phyloP scores from a whole-genome alignment of 1,140 invertebrate species.

The Yoshiicerus persimilis region DNA sequence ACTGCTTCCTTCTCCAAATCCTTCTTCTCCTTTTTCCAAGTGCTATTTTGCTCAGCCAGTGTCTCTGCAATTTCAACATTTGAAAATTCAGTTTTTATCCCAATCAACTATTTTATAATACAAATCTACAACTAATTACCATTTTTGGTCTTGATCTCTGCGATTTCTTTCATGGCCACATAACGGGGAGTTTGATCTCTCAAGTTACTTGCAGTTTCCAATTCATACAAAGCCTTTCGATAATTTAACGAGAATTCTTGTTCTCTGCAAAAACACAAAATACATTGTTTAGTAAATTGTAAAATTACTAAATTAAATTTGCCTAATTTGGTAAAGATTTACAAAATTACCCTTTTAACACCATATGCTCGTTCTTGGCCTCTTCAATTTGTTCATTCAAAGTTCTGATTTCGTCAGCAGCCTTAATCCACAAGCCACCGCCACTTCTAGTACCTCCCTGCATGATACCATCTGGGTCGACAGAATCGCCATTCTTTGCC shows the following conservation, averaged over 20 bases:
- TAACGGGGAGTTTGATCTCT: neutral
- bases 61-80: neutral
- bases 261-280: neutral
- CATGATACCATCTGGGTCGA: conserved; percentile 84
- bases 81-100: neutral
- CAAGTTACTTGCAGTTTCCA: neutral
- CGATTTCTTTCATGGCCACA: neutral
- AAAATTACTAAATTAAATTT: neutral
- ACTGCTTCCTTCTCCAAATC: conserved; percentile 8
- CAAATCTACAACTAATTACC: neutral
- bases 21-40: neutral
- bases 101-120: too few relatives aligned
- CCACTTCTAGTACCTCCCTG: conserved; percentile 62
- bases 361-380: neutral
- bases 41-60: neutral
- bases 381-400: neutral
- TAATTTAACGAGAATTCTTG: neutral
- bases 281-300: too few relatives aligned
- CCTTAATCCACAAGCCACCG: conserved; percentile 9
- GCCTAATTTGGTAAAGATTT: neutral
- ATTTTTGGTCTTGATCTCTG: neutral
- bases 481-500: conserved; percentile 88
- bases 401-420: neutral
- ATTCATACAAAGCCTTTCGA: neutral
- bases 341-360: neutral